phyloP scores from a whole-genome alignment of 2,888 invertebrate species.

The Philhelius pedissequus region DNA sequence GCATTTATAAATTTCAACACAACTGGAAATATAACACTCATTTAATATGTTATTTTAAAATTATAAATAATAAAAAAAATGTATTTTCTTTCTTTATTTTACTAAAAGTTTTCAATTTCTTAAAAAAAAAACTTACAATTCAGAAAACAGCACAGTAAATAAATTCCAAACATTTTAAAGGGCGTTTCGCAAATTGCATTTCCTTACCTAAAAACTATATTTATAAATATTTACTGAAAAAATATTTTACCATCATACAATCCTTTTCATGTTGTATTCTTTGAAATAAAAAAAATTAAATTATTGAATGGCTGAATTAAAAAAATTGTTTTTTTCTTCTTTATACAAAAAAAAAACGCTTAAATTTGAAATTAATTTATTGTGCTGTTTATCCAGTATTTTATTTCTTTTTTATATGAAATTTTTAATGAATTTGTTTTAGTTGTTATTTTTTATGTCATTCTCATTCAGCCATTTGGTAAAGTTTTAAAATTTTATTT shows the following conservation, averaged over 20 bases:
- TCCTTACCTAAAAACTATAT: constrained; percentile 7
- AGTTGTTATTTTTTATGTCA: constrained; percentile 11
- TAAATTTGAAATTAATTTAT: constrained; percentile 71
- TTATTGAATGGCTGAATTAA: constrained; percentile 65
- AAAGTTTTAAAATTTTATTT: background rate
- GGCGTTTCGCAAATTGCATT: constrained; percentile 73
- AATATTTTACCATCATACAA: constrained; percentile 34
- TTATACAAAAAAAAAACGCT: background rate
- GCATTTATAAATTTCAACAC: constrained; percentile 69
- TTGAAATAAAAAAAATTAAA: background rate
- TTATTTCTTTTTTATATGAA: constrained; percentile 39
- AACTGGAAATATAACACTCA: constrained; percentile 64
- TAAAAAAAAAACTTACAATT: background rate
- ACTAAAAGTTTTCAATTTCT: background rate
- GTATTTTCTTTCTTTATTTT: background rate
- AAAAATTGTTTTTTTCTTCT: constrained; percentile 20
- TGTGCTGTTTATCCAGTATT: constrained; percentile 69
- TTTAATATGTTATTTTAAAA: constrained; percentile 24
- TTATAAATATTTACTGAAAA: constrained; percentile 16
- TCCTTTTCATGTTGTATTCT: constrained; percentile 35
- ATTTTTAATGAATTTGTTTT: constrained; percentile 18
- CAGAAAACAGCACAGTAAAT: constrained; percentile 74
- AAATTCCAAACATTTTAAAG: constrained; percentile 24
- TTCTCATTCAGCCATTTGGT: constrained; percentile 60
- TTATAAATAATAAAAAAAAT: background rate